A percentile compares a stretch with the other conserved stretches of the same genome.
These are phyloP conservation scores for Lasioglossum marginatum DNA, from an alignment of 2,888 invertebrate species.

Conservation along the genomic window DNA sequence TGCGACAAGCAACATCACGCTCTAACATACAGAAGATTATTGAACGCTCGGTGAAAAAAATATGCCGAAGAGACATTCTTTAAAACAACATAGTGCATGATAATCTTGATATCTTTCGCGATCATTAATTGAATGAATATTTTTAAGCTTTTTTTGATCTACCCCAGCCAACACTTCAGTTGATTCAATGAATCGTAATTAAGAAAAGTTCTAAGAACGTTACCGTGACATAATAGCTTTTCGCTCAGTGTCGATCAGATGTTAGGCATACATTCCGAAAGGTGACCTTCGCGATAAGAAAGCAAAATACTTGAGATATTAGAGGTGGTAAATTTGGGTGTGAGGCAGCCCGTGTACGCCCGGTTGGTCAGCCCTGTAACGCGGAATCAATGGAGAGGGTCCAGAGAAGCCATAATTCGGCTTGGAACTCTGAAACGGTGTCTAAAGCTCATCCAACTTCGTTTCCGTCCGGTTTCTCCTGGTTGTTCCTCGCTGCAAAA, in stretches of 20 bases:
- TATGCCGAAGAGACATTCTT: no score
- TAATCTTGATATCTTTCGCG: not conserved
- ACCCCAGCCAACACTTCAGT: no score
- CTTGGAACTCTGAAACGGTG: slow-evolving; percentile 14
- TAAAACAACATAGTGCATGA: no score
- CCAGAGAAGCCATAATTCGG: not conserved
- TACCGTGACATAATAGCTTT: not conserved
- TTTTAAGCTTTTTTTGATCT: no score
- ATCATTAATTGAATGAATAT: not conserved
- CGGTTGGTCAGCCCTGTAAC: not conserved
- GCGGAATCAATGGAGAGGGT: not conserved
- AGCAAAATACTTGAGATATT: not conserved
- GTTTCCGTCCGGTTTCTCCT: slow-evolving; percentile 27
- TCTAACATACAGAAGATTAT: not conserved
- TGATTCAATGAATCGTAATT: not conserved
- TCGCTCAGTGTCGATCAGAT: no score
- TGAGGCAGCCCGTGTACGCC: not conserved
- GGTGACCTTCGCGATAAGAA: no score
- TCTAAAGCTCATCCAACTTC: slow-evolving; percentile 52
- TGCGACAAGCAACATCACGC: not conserved
- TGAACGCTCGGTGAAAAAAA: not conserved
- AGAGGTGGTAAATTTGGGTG: not conserved
- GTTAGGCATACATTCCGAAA: no score
- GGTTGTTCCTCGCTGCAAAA: slow-evolving; percentile 9
- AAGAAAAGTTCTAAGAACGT: not conserved